Evolutionary conservation across 1,140 invertebrate genomes (phyloP).

Genomic region (Camponotus pennsylvanicus): DNA sequence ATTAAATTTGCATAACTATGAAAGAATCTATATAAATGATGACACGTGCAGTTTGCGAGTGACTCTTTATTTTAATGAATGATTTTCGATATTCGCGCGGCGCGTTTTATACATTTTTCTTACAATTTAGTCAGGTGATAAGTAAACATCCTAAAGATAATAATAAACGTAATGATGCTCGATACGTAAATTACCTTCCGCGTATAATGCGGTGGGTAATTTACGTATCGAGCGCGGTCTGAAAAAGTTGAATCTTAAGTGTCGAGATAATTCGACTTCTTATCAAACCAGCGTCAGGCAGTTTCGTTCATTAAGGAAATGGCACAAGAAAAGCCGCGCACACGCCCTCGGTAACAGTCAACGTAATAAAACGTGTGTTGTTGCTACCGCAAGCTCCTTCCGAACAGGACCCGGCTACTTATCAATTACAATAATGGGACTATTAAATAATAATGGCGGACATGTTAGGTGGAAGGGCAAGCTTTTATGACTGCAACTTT

Average conservation of each 20-base stretch:
- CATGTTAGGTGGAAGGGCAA: slow-evolving; percentile 66
- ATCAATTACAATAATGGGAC: slow-evolving; percentile 77
- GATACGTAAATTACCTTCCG: background rate
- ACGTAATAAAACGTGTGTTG: slow-evolving; percentile 73
- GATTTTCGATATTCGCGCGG: background rate
- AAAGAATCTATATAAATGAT: background rate
- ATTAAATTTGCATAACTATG: background rate
- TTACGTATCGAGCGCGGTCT: slow-evolving; percentile 19
- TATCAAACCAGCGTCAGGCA: slow-evolving; percentile 67
- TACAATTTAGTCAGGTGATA: slow-evolving; percentile 20
- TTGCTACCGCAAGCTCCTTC: slow-evolving; percentile 57
- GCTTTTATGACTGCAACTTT: slow-evolving; percentile 69
- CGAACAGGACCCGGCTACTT: slow-evolving; percentile 63
- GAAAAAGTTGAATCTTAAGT: slow-evolving; percentile 40
- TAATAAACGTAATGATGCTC: slow-evolving; percentile 65
- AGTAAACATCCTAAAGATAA: slow-evolving; percentile 18
- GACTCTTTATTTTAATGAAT: background rate
- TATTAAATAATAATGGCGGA: slow-evolving; percentile 75
- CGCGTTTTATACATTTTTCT: slow-evolving; percentile 1
- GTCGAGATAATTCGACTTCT: slow-evolving; percentile 72
- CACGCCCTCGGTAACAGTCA: slow-evolving; percentile 42
- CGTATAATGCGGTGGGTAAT: slow-evolving; percentile 14
- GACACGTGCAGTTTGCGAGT: background rate
- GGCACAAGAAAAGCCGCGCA: slow-evolving; percentile 57
- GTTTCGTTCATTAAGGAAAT: slow-evolving; percentile 71